Base-by-base conservation (phyloP, 2,113 vertebrate genomes). In the Melanerpes formicivorus region DNA sequence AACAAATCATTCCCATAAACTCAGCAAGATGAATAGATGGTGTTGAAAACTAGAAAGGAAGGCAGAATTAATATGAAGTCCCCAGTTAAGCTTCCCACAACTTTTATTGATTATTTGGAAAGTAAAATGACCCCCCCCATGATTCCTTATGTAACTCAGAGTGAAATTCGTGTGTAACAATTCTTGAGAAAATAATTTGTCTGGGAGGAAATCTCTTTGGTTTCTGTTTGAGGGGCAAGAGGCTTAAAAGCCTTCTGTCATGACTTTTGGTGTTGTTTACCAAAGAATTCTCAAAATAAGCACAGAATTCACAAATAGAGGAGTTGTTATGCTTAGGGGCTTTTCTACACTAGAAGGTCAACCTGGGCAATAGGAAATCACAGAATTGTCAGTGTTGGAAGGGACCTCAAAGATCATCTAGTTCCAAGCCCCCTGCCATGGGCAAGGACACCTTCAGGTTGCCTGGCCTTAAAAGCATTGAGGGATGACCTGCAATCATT, bases 21-120 rank as follows among this genome's bases (percentile, higher is more conserved):
- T 91, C 94, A 86, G 75, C 73, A 97, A 97, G 97, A 98, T 96
- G 93, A 96, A 98, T 97, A 95, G 97, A 69, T 93, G 84, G 94
- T 97, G 95, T 76, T 96, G 95, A 91, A 94, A 97, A 80, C 92
- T 78, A 92, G 85, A 93, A 96, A 97, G 87, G 89, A 84, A 97
- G 46, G 79, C 96, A 95, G 88, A 95, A 91, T 95, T 98, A 98
- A 97, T 97, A 98, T 97, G 96, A 95, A 96, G 95, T 96, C 93
- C 94, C 82, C 97, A 96, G 90, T 97, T 97, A 93, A 88, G 94
- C 90, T 97, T 97, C 91, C 76, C 72, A 95, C 95, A 97, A 96
- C 93, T 96, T 96, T 93, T 97, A 97, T 97, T 96, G 97, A 97
- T 97, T 97, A 91, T 78, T 74, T 97, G 80, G 88, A 95, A 95